These are phyloP conservation scores for Phasia obesa DNA, from an alignment of 2,888 invertebrate genomes.

Conservation along the genomic window DNA sequence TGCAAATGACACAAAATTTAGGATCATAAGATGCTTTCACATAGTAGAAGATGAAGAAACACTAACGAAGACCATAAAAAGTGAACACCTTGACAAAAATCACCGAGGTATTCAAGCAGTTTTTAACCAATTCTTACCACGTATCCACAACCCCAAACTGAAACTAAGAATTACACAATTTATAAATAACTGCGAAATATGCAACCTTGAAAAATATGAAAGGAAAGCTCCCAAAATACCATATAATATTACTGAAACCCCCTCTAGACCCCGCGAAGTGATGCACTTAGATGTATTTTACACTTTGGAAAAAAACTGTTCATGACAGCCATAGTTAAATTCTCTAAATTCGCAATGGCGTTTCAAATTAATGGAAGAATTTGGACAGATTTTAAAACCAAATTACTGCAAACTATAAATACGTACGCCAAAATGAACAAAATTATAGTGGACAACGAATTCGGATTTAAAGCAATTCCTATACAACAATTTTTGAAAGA, in stretches of 20 bases:
- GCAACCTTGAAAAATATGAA: conserved; percentile 27
- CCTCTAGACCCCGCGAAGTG: conserved; percentile 13
- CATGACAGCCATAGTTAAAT: conserved; percentile 57
- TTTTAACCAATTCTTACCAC: conserved; percentile 31
- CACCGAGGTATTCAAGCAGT: conserved; percentile 32
- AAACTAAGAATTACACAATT: conserved; percentile 65
- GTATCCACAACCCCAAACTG: conserved; percentile 65
- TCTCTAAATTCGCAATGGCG: conserved; percentile 49
- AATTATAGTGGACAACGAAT: conserved; percentile 64
- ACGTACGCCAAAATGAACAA: conserved; percentile 62
- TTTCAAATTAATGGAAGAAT: conserved; percentile 46
- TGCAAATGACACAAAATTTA: background rate
- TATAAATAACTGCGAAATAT: conserved; percentile 58
- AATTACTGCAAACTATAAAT: conserved; percentile 30
- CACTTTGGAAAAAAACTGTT: conserved; percentile 32
- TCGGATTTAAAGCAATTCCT: conserved; percentile 70
- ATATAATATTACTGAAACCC: conserved; percentile 73
- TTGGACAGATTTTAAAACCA: conserved; percentile 58
- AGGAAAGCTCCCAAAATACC: conserved; percentile 56
- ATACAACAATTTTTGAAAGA: conserved; percentile 61
- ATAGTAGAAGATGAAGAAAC: conserved; percentile 17
- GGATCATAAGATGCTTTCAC: conserved; percentile 16
- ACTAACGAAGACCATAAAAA: conserved; percentile 22
- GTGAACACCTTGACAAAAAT: conserved; percentile 16
- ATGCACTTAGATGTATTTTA: conserved; percentile 34